A percentile compares a stretch with the other conserved stretches of the same genome.
These are phyloP conservation scores for Holcopasites calliopsidis DNA, from an alignment of 1,140 invertebrate species.

Conservation along the genomic window DNA sequence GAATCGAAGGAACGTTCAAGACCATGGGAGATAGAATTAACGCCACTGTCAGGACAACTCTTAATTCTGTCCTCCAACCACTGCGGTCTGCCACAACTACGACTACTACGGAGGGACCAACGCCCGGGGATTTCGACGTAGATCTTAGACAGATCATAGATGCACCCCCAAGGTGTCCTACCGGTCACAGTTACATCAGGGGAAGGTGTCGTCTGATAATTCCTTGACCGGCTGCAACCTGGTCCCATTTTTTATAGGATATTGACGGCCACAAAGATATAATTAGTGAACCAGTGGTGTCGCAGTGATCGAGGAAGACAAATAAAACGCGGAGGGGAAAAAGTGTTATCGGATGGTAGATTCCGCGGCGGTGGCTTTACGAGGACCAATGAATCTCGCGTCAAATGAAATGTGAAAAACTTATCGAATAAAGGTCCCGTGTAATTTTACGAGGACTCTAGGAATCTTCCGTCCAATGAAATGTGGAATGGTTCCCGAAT, in stretches of 20 bases:
- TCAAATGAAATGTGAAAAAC: constrained; percentile 44
- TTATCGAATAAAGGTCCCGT: constrained; percentile 34
- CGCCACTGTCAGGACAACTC: neutral
- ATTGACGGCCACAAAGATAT: no score
- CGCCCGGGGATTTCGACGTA: neutral
- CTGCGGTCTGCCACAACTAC: neutral
- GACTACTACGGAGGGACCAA: neutral
- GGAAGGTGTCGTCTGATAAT: neutral
- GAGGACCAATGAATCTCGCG: constrained; percentile 28
- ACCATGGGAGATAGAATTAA: no score
- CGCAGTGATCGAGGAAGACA: no score
- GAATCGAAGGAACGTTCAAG: neutral
- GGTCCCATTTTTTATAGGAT: no score
- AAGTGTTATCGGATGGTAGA: neutral
- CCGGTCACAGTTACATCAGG: no score
- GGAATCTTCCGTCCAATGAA: constrained; percentile 19
- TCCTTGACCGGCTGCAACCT: neutral
- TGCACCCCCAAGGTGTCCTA: neutral
- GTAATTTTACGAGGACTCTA: constrained; percentile 33
- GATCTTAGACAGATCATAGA: fast-evolving
- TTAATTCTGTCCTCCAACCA: neutral
- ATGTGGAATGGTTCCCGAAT: constrained; percentile 31
- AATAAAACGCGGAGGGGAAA: neutral
- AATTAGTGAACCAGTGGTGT: no score
- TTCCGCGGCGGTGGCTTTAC: constrained; percentile 8